Evolutionary conservation across 1,140 invertebrate species (phyloP), one percentile per base, ranked within the genome.

Genomic region (Micrasema minimum): DNA sequence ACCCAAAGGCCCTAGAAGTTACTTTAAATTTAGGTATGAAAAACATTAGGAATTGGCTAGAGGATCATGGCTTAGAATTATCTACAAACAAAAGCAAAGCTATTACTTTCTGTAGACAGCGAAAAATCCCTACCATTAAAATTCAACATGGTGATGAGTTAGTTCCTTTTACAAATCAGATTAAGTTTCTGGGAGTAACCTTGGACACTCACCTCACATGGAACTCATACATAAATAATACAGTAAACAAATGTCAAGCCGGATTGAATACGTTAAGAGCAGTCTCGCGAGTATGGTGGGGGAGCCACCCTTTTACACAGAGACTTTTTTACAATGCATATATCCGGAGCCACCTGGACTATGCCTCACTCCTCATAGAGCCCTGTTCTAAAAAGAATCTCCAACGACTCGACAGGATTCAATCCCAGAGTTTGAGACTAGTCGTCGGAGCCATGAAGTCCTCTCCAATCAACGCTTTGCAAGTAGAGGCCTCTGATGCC

Each of bases 371-470:
- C 16, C 1, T 31, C 4, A 18, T 50, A 9, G 14, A 50, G 18
- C 46, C 46, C 2, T 14, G 11, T 22, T 50, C 3, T 3, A 50
- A 51, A 31, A 26, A 51, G 2, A 51, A 51, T 26, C 11, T 12
- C 50, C 12, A 10, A 11, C 22, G 50, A 20, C 0, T 51, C 5
- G 22, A 51, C 22, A 16, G 2, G 5, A 51, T 51, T n/a, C 2
- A 51, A 51, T 51, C 18, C 20, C 50, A 26, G 23, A 51, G 50
- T 51, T n/a, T 51, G 12, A 51, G 50, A 26, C 20, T 51, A n/a
- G 23, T 53, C 23, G 26, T 48, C 4, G 16, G 16, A 20, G 45
- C 16, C 1, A 18, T 10, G 16, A 31, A 6, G 45, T 48, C 9
- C 1, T 18, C 10, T 20, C 16, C 16, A 20, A 48, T 48, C 16